phyloP scores from a whole-genome alignment of 2,113 vertebrate species.

The Menidia beryllina region DNA sequence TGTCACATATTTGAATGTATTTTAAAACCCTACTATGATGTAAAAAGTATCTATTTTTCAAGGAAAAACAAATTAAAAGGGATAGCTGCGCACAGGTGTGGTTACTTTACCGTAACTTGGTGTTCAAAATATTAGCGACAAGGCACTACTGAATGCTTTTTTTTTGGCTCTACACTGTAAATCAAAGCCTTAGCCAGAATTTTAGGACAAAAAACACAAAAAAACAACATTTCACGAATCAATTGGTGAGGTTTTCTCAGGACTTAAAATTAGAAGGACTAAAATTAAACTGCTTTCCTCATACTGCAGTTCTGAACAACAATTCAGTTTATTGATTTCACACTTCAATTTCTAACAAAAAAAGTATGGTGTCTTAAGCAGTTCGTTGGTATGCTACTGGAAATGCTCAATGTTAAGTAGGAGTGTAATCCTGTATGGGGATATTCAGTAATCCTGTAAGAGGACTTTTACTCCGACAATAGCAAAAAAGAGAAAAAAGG shows the following conservation, averaged over 20 bases:
- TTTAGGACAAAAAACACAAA: neutral
- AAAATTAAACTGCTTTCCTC: too few relatives aligned
- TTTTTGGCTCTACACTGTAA: neutral
- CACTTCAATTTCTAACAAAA: neutral
- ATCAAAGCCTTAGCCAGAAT: neutral
- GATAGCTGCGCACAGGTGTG: neutral
- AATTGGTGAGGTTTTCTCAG: neutral
- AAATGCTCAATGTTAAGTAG: conserved; percentile 15
- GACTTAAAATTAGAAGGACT: conserved; percentile 1
- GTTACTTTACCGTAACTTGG: neutral
- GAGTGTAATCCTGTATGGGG: conserved; percentile 30
- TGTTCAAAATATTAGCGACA: too few relatives aligned
- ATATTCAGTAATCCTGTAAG: conserved; percentile 35
- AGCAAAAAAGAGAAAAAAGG: conserved; percentile 11
- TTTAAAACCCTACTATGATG: conserved; percentile 3
- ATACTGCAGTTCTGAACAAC: neutral
- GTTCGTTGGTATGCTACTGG: conserved; percentile 14
- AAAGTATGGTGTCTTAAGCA: neutral
- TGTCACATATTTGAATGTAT: neutral
- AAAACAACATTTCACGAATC: neutral
- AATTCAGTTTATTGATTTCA: neutral
- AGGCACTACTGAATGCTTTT: neutral
- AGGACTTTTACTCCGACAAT: conserved; percentile 17
- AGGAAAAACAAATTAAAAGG: neutral
- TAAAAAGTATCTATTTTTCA: neutral